Evolutionary conservation across 2,113 vertebrate genomes (phyloP), one percentile per base, ranked within the genome.

Genomic region (Xiphophorus couchianus): DNA sequence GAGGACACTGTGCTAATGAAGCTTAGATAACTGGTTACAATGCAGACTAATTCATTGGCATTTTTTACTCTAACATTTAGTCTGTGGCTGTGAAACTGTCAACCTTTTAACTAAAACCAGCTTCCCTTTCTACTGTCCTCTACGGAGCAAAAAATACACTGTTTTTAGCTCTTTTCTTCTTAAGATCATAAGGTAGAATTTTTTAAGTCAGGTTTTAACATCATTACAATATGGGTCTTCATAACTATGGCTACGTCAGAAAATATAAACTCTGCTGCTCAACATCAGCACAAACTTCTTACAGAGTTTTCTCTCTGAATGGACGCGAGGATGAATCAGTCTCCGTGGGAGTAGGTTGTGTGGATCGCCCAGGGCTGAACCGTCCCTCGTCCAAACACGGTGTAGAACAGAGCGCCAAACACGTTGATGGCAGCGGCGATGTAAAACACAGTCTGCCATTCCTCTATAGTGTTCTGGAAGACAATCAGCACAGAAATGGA

Each of bases 391-490:
- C 94, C 96, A 48, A 99, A 97, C 12, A 94, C 17, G 0, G 94
- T 84, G 93, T 98, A 99, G 93, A 98, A 94, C 62, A 93, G 25
- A 1, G 98, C 96, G 83, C 98, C 98, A 42, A 97, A 95, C 14
- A 97, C 39, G 85, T 99, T 96, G 89, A 99, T 96, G 77, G 89
- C 92, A 74, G 96, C 98, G 71, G 97, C 97, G 11, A 99, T 98
- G 90, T 94, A 99, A 92, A 99, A 99, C 30, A 99, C 98, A 0
- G 71, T 90, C 88, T 96, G 96, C 98, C 98, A 99, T 81, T 99
- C 96, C 81, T 80, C 89, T 33, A 98, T 94, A 39, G 97, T 97
- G 87, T 98, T 96, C 98, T 99, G 74, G 28, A 87, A 84, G 86
- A 88, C 74, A 58, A 78, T 22, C 31, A 44, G n/a, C 17, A 80